phyloP scores from a whole-genome alignment of 2,888 invertebrate species.

The Cremastobaeus sp. region DNA sequence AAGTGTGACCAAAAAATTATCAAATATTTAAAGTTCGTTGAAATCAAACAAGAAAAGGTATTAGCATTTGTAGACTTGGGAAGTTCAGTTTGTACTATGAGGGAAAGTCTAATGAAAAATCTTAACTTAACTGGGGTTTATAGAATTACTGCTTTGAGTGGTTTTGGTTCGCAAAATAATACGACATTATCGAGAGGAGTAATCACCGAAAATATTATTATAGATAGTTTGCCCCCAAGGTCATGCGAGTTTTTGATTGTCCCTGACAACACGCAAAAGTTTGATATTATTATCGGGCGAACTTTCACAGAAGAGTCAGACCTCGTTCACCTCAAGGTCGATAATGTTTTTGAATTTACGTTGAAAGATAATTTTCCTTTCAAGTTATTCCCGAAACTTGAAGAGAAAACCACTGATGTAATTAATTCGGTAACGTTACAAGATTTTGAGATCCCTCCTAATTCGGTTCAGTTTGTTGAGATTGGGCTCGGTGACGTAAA shows the following conservation, averaged over 20 bases:
- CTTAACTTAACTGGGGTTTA: conserved; percentile 5
- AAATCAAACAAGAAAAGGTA: not conserved
- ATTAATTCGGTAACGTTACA: not conserved
- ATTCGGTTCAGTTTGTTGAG: conserved; percentile 2
- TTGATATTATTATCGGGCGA: conserved; percentile 43
- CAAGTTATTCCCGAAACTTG: conserved; percentile 4
- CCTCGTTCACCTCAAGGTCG: conserved; percentile 2
- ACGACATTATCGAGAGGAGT: conserved; percentile 12
- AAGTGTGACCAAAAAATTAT: not conserved
- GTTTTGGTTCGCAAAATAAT: conserved; percentile 36
- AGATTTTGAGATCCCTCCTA: not conserved
- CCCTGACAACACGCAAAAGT: conserved; percentile 27
- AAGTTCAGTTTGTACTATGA: conserved; percentile 39
- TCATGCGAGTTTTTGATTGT: conserved; percentile 30
- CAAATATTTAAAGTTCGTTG: conserved; percentile 13
- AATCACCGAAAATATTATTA: conserved; percentile 18
- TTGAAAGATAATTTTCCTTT: conserved; percentile 17
- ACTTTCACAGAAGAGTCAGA: conserved; percentile 31
- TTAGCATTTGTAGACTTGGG: conserved; percentile 40
- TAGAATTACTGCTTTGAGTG: conserved; percentile 5
- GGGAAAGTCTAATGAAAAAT: conserved; percentile 9
- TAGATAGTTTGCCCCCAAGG: conserved; percentile 33
- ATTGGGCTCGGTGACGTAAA: not conserved
- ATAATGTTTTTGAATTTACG: conserved; percentile 5
- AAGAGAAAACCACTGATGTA: not conserved